These are phyloP conservation scores for Geotrypetes seraphini DNA, from an alignment of 2,797 vertebrate genomes.

Conservation along the genomic window DNA sequence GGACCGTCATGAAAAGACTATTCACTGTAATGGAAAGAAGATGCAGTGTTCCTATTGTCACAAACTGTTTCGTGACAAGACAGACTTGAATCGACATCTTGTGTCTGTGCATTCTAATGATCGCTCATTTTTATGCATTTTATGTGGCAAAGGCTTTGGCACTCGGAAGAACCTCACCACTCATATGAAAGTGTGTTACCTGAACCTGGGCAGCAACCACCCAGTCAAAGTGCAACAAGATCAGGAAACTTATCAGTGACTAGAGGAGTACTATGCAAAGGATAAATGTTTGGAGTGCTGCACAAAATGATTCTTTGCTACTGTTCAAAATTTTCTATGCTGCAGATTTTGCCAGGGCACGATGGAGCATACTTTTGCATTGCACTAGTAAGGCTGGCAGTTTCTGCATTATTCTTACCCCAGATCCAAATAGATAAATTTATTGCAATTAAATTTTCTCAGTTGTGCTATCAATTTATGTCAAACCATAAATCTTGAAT, in stretches of 20 bases:
- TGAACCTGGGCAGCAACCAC: conserved; percentile 41
- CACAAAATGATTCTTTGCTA: no score
- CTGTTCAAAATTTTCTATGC: no score
- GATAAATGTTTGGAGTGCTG: no score
- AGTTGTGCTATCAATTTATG: no score
- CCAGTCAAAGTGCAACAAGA: conserved; percentile 8
- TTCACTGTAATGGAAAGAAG: conserved; percentile 68
- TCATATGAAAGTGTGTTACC: conserved; percentile 57
- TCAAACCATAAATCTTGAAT: no score
- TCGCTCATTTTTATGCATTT: conserved; percentile 44
- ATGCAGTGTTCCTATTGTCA: conserved; percentile 63
- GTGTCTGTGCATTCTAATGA: conserved; percentile 56
- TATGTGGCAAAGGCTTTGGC: conserved; percentile 61
- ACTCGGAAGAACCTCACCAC: conserved; percentile 65
- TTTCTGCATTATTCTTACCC: no score
- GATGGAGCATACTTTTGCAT: no score
- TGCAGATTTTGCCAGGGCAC: no score
- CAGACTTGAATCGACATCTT: conserved; percentile 60
- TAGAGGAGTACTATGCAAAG: no score
- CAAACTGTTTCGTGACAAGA: conserved; percentile 61
- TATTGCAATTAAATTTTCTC: no score
- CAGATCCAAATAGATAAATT: no score
- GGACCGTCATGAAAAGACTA: conserved; percentile 66
- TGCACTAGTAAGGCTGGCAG: no score
- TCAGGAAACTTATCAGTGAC: conserved; percentile 1